Conservation (phyloP, 2,113 vertebrate species). For the Daubentonia madagascariensis region DNA sequence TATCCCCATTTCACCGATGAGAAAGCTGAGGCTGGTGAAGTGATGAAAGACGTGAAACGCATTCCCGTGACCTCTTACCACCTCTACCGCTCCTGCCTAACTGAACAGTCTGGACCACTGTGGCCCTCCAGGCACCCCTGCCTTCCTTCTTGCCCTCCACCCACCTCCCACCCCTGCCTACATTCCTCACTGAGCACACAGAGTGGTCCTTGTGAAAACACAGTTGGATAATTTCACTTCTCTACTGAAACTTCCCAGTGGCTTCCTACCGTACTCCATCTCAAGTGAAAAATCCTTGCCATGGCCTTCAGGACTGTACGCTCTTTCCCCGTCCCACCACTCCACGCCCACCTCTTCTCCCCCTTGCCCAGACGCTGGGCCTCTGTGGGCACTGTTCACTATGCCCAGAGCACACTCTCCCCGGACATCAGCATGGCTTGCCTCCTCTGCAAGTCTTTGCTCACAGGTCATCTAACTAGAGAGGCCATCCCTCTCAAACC, state of each 20-base stretch:
- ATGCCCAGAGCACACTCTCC: background rate
- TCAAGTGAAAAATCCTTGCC: background rate
- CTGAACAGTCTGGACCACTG: too few species aligned
- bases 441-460: background rate
- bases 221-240: background rate
- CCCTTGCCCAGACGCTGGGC: too few species aligned
- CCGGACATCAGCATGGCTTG: rapidly evolving
- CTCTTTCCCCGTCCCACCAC: too few species aligned
- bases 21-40: background rate
- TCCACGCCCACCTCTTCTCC: background rate
- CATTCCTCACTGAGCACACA: background rate
- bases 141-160: rapidly evolving
- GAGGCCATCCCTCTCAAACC: background rate
- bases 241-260: background rate
- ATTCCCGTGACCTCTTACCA: background rate
- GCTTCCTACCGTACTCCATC: background rate
- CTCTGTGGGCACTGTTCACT: background rate
- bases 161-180: background rate
- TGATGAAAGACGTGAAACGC: background rate
- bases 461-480: background rate
- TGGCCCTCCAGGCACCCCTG: background rate
- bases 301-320: rapidly evolving
- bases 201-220: background rate
- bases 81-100: rapidly evolving
- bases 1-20: background rate